Base-by-base conservation (phyloP, 2,888 invertebrate species). In the Caenorhabditis japonica region DNA sequence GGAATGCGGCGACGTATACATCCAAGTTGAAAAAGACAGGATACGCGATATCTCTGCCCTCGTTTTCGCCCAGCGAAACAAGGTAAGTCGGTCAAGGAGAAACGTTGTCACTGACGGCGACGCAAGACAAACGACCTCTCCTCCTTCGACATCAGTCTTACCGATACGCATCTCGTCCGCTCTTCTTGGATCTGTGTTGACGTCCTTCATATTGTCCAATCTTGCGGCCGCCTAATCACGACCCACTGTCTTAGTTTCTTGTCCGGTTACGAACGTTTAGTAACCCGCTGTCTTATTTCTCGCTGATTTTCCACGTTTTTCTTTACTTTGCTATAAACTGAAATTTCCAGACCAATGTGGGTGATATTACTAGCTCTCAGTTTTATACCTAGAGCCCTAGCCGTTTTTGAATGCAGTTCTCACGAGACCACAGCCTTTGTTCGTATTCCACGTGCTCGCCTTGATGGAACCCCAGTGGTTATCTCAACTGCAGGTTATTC, bases 381-480 rank as follows among this genome's bases (percentile, higher is more conserved):
- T 19, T 19, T 43, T 15, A 7, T 34, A 2, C 13, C 61, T 10
- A 8, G 36, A 2, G 58, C 34, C 0, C 21, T 8, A 0, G 71
- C 74, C 4, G 80, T 80, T 1, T 80, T 80, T 60, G 80, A 80
- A 49, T 80, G 80, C 59, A 70, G 76, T 19, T 62, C 73, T 4
- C 75, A 75, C 47, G 87, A 87, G 60, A 85, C 85, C 12, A 81
- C 87, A 7, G 83, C 85, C 0, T 87, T 87, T 71, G 82, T 87
- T 12, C 79, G 87, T 41, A 84, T 85, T 41, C 82, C 87, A 10
- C 78, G 87, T 2, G 85, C 87, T 4, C 79, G 87, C 41, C 80
- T 87, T 8, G 87, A 85, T 36, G 87, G 87, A 51, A 87, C 86
- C 2, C 87, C 87, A 13, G 83, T 86, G 15, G 87, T 87, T 53